Evolutionary conservation across 2,797 vertebrate genomes (phyloP), one percentile per base, ranked within the genome.

Genomic region (Myotis pilosus): DNA sequence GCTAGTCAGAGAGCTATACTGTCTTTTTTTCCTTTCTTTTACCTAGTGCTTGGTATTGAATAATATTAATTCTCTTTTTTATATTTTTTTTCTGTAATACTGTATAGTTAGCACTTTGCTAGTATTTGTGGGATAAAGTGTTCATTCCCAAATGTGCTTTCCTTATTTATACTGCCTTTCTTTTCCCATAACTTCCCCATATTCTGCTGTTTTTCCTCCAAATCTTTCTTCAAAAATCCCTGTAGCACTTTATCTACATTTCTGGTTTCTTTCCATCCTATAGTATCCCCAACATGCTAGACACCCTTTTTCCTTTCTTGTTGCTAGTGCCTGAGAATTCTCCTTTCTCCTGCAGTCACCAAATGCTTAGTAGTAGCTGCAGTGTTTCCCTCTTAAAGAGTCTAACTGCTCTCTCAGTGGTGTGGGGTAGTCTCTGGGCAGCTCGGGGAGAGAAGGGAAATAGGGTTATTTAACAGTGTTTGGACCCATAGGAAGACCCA

Each of bases 401-500:
- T 75, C 87, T 82, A 4, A 1, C 51, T 80, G 36, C n/a, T 60
- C 2, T 92, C 49, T 60, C 74, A 44, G 0, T 60, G 72, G 33
- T 79, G 13, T 62, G n/a, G 84, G 38, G n/a, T 91, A 22, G 11
- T 51, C 51, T 66, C 57, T 83, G 83, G 80, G 62, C n/a, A 88
- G 79, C 88, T 85, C 9, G 5, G 51, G 69, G 64, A 71, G 51
- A 47, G 57, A 47, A 62, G 30, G 33, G 55, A 82, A 55, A 41
- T 64, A 23, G 72, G 66, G 9, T 74, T 78, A 79, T 95, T 85
- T 95, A 93, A 91, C 80, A 69, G 78, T 92, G 47, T 95, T 76
- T 72, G 87, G 8, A 88, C 28, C 49, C 15, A 1, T 98, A 99
- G 99, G 99, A 92, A 98, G 99, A 96, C 99, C 99, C 0, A 99